These are phyloP conservation scores for Phocides pigmalion DNA, from an alignment of 1,140 invertebrate species.

Conservation along the genomic window DNA sequence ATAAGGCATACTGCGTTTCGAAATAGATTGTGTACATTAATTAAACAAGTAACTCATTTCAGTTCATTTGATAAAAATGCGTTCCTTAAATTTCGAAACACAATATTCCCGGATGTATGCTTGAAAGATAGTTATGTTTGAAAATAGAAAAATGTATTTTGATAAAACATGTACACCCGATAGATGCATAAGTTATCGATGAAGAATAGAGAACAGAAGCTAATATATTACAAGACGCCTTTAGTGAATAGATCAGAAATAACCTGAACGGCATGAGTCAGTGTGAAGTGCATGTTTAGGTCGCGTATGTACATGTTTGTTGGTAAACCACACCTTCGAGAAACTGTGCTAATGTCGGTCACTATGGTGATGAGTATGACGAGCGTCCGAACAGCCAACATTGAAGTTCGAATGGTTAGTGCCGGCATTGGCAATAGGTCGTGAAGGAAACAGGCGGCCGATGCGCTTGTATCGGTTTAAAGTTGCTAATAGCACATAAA, in stretches of 20 bases:
- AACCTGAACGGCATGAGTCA: constrained; percentile 38
- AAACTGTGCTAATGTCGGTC: constrained; percentile 42
- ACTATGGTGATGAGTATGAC: constrained; percentile 44
- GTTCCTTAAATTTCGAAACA: constrained; percentile 27
- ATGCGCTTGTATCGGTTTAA: constrained; percentile 4
- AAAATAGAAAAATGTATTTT: constrained; percentile 36
- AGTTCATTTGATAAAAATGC: too few species aligned
- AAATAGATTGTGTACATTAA: not conserved
- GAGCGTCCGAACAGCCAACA: constrained; percentile 38
- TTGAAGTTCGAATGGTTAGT: constrained; percentile 33
- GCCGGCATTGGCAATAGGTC: not conserved
- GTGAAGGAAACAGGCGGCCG: constrained; percentile 8
- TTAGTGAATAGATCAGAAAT: constrained; percentile 29
- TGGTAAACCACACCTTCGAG: constrained; percentile 45
- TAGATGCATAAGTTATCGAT: constrained; percentile 31
- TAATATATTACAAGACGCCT: constrained; percentile 35
- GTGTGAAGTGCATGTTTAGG: constrained; percentile 45
- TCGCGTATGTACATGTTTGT: constrained; percentile 37
- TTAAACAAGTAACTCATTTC: too few species aligned
- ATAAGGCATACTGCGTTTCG: constrained; percentile 42
- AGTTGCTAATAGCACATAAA: not conserved
- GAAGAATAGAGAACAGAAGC: constrained; percentile 39
- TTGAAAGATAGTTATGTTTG: constrained; percentile 33
- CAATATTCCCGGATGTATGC: constrained; percentile 27
- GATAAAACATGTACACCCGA: constrained; percentile 34